These are phyloP conservation scores for Eidolon helvum DNA, from an alignment of 2,113 vertebrate genomes.

Conservation along the genomic window DNA sequence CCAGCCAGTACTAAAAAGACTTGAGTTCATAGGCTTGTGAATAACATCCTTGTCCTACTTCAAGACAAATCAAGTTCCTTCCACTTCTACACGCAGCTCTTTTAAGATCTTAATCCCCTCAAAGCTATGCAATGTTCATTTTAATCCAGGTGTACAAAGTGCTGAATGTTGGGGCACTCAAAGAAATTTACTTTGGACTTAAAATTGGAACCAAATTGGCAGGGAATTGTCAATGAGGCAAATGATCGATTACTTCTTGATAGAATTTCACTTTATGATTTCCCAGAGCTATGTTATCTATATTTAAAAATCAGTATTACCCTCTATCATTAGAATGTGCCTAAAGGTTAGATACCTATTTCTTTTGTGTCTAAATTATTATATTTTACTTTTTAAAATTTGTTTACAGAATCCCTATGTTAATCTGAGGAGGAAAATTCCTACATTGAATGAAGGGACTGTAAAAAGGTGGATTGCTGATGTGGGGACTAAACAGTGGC, in stretches of 20 bases:
- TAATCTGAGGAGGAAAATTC: constrained; percentile 67
- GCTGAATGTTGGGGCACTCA: background rate
- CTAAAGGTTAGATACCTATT: background rate
- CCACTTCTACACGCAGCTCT: background rate
- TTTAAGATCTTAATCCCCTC: background rate
- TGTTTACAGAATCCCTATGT: constrained; percentile 67
- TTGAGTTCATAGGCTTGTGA: background rate
- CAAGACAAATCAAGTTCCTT: background rate
- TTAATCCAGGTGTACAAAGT: background rate
- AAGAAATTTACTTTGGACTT: background rate
- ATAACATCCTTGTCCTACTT: background rate
- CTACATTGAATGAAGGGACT: constrained; percentile 47
- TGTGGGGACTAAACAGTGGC: constrained; percentile 64
- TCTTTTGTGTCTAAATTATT: background rate
- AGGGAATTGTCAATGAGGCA: background rate
- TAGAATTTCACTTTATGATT: background rate
- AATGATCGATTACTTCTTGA: background rate
- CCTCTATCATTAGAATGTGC: background rate
- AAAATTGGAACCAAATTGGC: background rate
- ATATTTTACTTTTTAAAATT: background rate
- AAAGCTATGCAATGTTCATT: background rate
- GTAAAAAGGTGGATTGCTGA: constrained; percentile 55
- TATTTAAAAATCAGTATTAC: background rate
- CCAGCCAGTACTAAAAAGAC: background rate
- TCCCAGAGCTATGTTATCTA: background rate